Conservation (phyloP, 2,113 vertebrate genomes). For the Plectropomus leopardus region DNA sequence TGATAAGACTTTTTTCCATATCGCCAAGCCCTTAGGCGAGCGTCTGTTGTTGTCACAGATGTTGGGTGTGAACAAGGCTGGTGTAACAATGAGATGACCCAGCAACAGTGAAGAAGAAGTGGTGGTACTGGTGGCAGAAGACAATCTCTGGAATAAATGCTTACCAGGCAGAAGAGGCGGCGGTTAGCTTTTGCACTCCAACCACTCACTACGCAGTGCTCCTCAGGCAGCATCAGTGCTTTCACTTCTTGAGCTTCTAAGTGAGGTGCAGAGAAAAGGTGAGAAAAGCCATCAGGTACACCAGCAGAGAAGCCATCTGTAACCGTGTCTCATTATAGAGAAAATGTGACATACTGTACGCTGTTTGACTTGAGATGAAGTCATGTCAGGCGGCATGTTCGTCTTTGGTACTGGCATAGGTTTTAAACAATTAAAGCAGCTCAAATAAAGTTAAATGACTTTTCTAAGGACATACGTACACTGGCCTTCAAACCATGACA, state of each 20-base stretch:
- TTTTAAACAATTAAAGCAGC: not conserved
- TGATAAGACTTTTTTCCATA: no score
- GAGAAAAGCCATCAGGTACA: conserved; percentile 32
- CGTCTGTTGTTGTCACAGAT: no score
- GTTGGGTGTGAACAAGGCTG: no score
- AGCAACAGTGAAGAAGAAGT: not conserved
- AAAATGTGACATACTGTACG: not conserved
- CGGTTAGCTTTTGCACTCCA: not conserved
- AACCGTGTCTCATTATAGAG: not conserved
- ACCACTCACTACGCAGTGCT: not conserved
- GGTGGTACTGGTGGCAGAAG: not conserved
- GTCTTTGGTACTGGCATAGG: not conserved
- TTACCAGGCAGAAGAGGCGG: not conserved
- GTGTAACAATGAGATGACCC: not conserved
- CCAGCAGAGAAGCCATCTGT: conserved; percentile 28
- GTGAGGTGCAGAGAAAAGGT: conserved; percentile 35
- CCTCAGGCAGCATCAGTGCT: not conserved
- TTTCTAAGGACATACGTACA: not conserved
- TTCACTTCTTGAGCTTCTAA: conserved; percentile 6
- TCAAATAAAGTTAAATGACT: not conserved
- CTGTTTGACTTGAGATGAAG: not conserved
- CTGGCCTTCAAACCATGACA: not conserved
- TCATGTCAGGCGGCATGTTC: not conserved
- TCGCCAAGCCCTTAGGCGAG: no score
- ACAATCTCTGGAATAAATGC: conserved; percentile 5